Evolutionary conservation across 2,888 invertebrate genomes (phyloP).

Genomic region (Gortyna flavago): DNA sequence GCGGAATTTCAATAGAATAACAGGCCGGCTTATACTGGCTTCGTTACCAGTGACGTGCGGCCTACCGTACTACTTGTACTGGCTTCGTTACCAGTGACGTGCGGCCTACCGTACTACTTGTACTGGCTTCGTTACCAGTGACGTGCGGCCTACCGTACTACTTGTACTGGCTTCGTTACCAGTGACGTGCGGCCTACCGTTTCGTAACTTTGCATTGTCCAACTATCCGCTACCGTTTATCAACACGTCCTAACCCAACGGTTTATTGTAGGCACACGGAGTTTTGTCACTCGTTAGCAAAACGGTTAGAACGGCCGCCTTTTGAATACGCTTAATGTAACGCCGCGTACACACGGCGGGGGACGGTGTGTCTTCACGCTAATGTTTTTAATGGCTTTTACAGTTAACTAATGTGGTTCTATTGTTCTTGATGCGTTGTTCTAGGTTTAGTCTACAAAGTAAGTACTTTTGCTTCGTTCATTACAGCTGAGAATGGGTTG

Average conservation of each 20-base stretch:
- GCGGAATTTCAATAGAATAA: neutral
- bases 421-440: slow-evolving; percentile 44
- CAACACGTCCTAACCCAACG: slow-evolving; percentile 9
- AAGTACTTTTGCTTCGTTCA: slow-evolving; percentile 45
- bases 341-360: slow-evolving; percentile 20
- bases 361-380: slow-evolving; percentile 32
- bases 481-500: neutral
- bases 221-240: slow-evolving; percentile 24
- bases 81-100: neutral
- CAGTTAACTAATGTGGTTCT: slow-evolving; percentile 24
- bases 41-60: neutral
- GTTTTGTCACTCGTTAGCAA: slow-evolving; percentile 71
- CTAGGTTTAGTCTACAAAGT: neutral
- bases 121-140: neutral
- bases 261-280: slow-evolving; percentile 70
- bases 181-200: neutral
- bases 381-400: slow-evolving; percentile 46
- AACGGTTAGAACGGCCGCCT: slow-evolving; percentile 63
- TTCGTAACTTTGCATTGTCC: neutral
- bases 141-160: neutral
- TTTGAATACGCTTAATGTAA: slow-evolving; percentile 65
- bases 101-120: neutral
- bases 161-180: neutral
- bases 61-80: neutral
- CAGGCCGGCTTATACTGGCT: neutral